Conservation (phyloP, 2,797 vertebrate species). For the Phalanger gymnotis region DNA sequence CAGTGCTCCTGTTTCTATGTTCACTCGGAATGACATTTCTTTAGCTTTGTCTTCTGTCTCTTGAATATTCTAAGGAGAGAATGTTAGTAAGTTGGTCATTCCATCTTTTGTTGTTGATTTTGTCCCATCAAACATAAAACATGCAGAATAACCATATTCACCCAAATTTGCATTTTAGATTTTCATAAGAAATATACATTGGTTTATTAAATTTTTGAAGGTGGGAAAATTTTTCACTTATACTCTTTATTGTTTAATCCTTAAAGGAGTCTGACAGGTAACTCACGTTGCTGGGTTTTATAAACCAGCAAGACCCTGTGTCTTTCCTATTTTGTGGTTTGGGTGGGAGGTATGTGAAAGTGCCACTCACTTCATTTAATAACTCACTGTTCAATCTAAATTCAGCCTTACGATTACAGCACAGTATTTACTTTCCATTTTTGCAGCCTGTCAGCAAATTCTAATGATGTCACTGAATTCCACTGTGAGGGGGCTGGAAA, state of each 20-base stretch:
- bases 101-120: slow-evolving; percentile 63
- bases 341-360: slow-evolving; percentile 13
- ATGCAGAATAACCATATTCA: slow-evolving; percentile 48
- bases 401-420: slow-evolving; percentile 28
- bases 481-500: slow-evolving; percentile 6
- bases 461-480: slow-evolving; percentile 46
- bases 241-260: neutral
- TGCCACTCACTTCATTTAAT: slow-evolving; percentile 41
- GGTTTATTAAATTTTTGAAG: slow-evolving; percentile 45
- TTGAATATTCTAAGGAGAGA: slow-evolving; percentile 69
- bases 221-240: slow-evolving; percentile 43
- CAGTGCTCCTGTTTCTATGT: neutral
- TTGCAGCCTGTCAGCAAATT: slow-evolving; percentile 37
- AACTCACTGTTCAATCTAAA: slow-evolving; percentile 50
- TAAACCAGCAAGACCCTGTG: neutral
- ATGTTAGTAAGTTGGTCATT: slow-evolving; percentile 64
- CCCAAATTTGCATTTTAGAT: slow-evolving; percentile 49
- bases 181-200: slow-evolving; percentile 38
- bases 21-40: neutral
- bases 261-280: slow-evolving; percentile 17
- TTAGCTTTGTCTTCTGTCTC: slow-evolving; percentile 68
- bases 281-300: neutral
- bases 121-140: slow-evolving; percentile 65
- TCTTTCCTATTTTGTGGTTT: slow-evolving; percentile 12
- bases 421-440: slow-evolving; percentile 33